phyloP scores from a whole-genome alignment of 2,113 vertebrate genomes.

The Sporophila hypoxantha region DNA sequence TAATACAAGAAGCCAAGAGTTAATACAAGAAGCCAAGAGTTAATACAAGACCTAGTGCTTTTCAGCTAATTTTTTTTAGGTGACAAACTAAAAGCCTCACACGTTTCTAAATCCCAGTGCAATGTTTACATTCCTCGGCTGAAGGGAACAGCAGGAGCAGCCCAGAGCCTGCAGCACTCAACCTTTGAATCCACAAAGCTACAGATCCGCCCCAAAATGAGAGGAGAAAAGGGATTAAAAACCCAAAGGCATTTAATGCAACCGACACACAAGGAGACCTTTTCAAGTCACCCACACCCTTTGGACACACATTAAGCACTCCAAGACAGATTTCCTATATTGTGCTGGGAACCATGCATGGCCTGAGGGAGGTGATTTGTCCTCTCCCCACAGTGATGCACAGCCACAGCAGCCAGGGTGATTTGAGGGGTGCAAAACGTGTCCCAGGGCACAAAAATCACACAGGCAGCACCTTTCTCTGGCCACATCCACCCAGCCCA shows the following conservation, averaged over 20 bases:
- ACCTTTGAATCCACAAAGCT: not conserved
- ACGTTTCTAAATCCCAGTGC: not conserved
- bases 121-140: not conserved
- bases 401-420: not conserved
- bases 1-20: not conserved
- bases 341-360: not conserved
- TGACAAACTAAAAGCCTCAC: not conserved
- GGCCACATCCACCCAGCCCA: not conserved
- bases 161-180: not conserved
- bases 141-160: not conserved
- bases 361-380: not conserved
- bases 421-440: accelerated
- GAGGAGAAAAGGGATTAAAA: not conserved
- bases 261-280: not conserved
- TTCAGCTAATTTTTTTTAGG: not conserved
- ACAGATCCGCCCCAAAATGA: not conserved
- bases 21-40: not conserved
- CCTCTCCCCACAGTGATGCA: not conserved
- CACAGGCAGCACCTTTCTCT: not conserved
- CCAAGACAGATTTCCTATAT: not conserved
- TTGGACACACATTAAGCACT: not conserved
- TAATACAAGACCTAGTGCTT: not conserved
- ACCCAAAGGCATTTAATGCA: not conserved
- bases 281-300: not conserved
- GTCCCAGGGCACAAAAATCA: accelerated